Conservation (phyloP, 2,888 invertebrate species). For the Metopia argyrocephala region DNA sequence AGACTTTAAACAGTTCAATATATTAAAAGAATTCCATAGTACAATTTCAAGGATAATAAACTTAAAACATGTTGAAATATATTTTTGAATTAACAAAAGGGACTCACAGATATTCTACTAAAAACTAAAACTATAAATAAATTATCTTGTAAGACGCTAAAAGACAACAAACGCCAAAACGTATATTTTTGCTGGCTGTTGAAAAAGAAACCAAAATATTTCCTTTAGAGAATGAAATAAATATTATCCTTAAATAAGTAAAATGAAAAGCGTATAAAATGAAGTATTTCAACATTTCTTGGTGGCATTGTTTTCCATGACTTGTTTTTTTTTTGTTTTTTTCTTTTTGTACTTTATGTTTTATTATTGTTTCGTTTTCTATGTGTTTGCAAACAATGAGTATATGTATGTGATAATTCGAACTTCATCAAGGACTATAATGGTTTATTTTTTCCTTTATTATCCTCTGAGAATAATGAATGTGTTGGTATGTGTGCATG, state of each 20-base stretch:
- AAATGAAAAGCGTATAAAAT: conserved; percentile 9
- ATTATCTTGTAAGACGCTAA: conserved; percentile 43
- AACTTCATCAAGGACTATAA: conserved; percentile 54
- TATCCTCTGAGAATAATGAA: background rate
- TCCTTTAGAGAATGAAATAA: conserved; percentile 47
- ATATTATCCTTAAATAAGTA: conserved; percentile 58
- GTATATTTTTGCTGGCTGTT: background rate
- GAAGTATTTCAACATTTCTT: background rate
- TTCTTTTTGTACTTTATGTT: background rate
- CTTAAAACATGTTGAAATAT: conserved; percentile 41
- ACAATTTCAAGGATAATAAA: conserved; percentile 34
- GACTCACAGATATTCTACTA: background rate
- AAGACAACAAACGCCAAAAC: conserved; percentile 23
- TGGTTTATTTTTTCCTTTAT: background rate
- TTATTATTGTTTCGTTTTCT: background rate
- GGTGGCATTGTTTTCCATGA: conserved; percentile 36
- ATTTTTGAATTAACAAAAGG: background rate
- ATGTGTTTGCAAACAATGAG: conserved; percentile 29
- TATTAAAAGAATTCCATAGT: background rate
- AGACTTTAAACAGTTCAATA: background rate
- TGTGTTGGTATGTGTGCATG: background rate
- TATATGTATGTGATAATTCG: conserved; percentile 61
- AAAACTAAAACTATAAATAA: conserved; percentile 58
- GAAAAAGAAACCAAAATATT: conserved; percentile 18
- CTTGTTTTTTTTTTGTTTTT: background rate